Conservation (phyloP, 1,140 invertebrate species). For the Gonatopus flavifemur region DNA sequence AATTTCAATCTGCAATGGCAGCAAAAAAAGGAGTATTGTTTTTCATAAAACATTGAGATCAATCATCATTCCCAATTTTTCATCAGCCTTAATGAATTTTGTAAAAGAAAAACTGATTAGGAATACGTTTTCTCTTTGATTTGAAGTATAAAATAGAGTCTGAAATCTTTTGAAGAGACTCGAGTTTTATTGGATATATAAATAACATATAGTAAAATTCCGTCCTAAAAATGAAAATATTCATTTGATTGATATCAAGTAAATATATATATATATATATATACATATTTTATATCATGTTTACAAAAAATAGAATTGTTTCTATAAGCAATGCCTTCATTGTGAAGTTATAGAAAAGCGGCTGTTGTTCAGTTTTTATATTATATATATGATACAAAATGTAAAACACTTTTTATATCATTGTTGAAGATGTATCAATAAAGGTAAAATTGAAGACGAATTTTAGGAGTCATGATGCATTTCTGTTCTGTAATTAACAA, state of each 20-base stretch:
- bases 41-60: too few relatives aligned
- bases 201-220: constrained; percentile 25
- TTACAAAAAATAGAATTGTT: constrained; percentile 21
- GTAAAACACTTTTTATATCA: constrained; percentile 28
- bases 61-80: too few relatives aligned
- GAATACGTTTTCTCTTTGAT: too few relatives aligned
- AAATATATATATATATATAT: constrained; percentile 30
- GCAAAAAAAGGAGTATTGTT: too few relatives aligned
- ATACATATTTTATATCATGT: constrained; percentile 24
- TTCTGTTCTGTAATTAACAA: constrained; percentile 39
- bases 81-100: too few relatives aligned
- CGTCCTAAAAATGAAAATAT: constrained; percentile 29
- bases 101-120: too few relatives aligned
- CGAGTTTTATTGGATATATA: too few relatives aligned
- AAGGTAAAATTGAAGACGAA: constrained; percentile 14
- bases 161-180: too few relatives aligned
- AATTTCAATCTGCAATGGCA: too few relatives aligned
- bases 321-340: too few relatives aligned
- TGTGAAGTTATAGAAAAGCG: constrained; percentile 25
- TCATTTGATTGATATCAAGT: constrained; percentile 21
- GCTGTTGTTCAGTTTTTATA: constrained; percentile 30
- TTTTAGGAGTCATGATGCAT: constrained; percentile 21
- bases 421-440: constrained; percentile 5
- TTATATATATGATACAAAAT: too few relatives aligned
- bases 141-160: too few relatives aligned